Conservation (phyloP, 2,888 invertebrate genomes). For the Invenusta paracnida region DNA sequence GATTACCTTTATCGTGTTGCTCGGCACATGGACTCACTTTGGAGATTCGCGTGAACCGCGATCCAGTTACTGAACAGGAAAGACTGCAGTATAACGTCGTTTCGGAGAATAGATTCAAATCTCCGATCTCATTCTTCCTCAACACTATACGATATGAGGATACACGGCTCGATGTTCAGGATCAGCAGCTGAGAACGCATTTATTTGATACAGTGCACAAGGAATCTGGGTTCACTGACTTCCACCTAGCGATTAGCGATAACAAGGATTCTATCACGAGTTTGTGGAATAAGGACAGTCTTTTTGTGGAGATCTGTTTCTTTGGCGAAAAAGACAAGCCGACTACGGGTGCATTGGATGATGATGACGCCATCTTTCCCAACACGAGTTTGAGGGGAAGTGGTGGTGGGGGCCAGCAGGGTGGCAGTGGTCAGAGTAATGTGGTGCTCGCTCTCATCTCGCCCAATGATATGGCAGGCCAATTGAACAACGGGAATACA, state of each 20-base stretch:
- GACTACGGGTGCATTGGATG: neutral
- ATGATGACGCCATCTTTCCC: neutral
- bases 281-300: neutral
- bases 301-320: slow-evolving; percentile 28
- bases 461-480: neutral
- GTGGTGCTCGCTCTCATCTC: neutral
- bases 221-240: neutral
- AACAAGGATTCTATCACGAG: neutral
- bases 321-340: neutral
- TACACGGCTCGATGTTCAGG: slow-evolving; percentile 11
- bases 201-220: slow-evolving; percentile 23
- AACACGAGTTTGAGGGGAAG: too few relatives aligned
- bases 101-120: slow-evolving; percentile 32
- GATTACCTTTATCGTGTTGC: slow-evolving; percentile 33
- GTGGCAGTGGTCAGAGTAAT: neutral
- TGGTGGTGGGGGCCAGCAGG: neutral
- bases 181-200: slow-evolving; percentile 6
- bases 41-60: neutral
- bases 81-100: neutral
- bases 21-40: neutral
- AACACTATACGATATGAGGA: slow-evolving; percentile 3
- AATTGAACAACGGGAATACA: neutral
- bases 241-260: neutral
- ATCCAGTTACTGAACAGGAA: neutral
- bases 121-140: neutral